Evolutionary conservation across 2,888 invertebrate genomes (phyloP).

Genomic region (Morpho achilles): DNA sequence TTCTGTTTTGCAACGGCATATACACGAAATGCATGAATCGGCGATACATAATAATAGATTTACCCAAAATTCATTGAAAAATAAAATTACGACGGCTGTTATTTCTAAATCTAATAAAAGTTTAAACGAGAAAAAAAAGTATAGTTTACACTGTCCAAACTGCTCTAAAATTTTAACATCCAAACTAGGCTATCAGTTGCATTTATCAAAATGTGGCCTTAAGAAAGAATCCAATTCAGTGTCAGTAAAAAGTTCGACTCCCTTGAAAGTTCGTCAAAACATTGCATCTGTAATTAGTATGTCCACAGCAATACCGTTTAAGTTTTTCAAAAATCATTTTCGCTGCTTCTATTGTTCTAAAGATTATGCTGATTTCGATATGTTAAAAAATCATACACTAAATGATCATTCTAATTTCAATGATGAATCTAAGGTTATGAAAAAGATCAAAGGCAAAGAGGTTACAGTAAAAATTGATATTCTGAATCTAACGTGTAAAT

Average conservation of each 20-base stretch:
- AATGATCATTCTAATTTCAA: conserved; percentile 30
- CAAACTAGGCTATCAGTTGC: conserved; percentile 24
- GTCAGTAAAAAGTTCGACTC: conserved; percentile 16
- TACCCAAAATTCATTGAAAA: not conserved
- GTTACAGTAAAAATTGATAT: conserved; percentile 37
- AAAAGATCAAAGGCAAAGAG: conserved; percentile 32
- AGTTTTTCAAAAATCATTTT: conserved; percentile 41
- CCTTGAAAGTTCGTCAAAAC: conserved; percentile 27
- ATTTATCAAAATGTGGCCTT: conserved; percentile 21
- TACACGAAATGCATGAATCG: conserved; percentile 8
- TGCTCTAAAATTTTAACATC: conserved; percentile 24
- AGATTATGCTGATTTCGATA: conserved; percentile 34
- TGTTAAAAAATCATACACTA: conserved; percentile 33
- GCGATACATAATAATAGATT: not conserved
- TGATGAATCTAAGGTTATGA: conserved; percentile 32
- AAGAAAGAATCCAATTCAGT: conserved; percentile 15
- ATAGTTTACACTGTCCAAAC: conserved; percentile 16
- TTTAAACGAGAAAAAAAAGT: conserved; percentile 10
- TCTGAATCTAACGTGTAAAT: conserved; percentile 35
- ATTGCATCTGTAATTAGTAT: conserved; percentile 35
- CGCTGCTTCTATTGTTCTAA: conserved; percentile 43
- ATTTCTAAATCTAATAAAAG: not conserved
- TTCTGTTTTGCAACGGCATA: conserved; percentile 13
- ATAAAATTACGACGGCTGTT: not conserved
- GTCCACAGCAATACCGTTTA: conserved; percentile 43